Evolutionary conservation across 2,113 vertebrate genomes (phyloP).

Genomic region (Campylorhamphus procurvoides): DNA sequence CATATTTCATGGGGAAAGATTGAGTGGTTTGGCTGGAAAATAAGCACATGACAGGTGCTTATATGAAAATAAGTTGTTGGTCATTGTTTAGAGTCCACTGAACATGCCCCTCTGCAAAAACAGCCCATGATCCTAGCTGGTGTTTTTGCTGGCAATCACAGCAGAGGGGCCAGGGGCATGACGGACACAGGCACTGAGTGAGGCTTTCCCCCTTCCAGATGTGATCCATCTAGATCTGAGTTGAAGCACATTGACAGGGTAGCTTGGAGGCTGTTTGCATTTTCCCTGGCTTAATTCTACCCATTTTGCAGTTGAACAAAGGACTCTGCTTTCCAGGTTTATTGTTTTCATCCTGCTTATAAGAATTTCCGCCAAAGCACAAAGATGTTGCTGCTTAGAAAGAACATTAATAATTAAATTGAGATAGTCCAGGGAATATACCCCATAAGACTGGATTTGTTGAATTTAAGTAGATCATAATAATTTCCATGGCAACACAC

Average conservation of each 20-base stretch:
- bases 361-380: neutral
- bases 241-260: neutral
- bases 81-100: neutral
- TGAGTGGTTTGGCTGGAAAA: neutral
- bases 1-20: neutral
- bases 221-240: neutral
- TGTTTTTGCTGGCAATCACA: neutral
- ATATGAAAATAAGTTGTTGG: neutral
- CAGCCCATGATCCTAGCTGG: neutral
- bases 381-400: constrained; percentile 20
- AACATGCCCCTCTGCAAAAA: neutral
- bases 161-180: neutral
- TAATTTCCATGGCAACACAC: constrained; percentile 60
- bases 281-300: neutral
- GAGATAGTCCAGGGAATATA: neutral
- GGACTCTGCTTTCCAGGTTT: neutral
- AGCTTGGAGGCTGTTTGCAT: neutral
- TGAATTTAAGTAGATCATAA: constrained; percentile 44
- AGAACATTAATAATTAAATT: constrained; percentile 44
- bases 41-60: neutral
- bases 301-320: constrained; percentile 21
- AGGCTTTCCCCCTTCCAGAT: neutral
- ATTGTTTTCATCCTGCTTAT: neutral
- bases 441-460: neutral
- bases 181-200: neutral